These are phyloP conservation scores for Ageneiosus marmoratus DNA, from an alignment of 2,113 vertebrate species.

Conservation along the genomic window DNA sequence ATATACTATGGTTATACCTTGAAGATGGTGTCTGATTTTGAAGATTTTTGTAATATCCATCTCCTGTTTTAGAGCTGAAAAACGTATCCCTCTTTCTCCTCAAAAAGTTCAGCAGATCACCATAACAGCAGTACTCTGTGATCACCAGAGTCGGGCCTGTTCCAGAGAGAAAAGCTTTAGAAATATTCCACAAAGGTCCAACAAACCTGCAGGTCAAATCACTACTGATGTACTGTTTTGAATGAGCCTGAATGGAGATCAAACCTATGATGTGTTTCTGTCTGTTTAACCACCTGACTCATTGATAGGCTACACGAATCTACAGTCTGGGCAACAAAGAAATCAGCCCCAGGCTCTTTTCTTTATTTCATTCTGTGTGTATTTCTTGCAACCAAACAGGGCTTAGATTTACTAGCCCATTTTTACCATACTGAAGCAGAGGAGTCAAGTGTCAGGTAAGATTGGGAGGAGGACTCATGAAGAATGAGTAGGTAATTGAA, in stretches of 20 bases:
- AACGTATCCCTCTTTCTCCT: slow-evolving; percentile 89
- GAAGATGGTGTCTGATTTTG: slow-evolving; percentile 59
- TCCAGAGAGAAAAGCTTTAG: slow-evolving; percentile 20
- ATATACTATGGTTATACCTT: slow-evolving; percentile 62
- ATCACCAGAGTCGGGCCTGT: slow-evolving; percentile 95
- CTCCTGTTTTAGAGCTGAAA: slow-evolving; percentile 84
- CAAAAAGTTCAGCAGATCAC: slow-evolving; percentile 98
- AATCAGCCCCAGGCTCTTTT: neutral
- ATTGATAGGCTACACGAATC: neutral
- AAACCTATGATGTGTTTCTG: neutral
- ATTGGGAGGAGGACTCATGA: neutral
- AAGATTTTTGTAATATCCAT: slow-evolving; percentile 88
- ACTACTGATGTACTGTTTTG: too few species aligned
- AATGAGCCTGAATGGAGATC: neutral
- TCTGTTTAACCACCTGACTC: neutral
- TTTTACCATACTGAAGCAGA: neutral
- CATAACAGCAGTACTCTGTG: slow-evolving; percentile 98
- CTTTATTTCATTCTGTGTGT: neutral
- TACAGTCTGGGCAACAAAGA: neutral
- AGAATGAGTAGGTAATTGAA: neutral
- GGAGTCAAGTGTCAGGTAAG: neutral
- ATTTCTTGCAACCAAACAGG: neutral
- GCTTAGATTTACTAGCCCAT: neutral
- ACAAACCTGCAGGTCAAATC: too few species aligned
- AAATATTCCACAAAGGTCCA: neutral